Percentiles rank a stretch among this genome's conserved stretches.
Evolutionary conservation across 64 coral and sea anemone genomes (phyloP).

Genomic region (Stichodactyla helianthus): DNA sequence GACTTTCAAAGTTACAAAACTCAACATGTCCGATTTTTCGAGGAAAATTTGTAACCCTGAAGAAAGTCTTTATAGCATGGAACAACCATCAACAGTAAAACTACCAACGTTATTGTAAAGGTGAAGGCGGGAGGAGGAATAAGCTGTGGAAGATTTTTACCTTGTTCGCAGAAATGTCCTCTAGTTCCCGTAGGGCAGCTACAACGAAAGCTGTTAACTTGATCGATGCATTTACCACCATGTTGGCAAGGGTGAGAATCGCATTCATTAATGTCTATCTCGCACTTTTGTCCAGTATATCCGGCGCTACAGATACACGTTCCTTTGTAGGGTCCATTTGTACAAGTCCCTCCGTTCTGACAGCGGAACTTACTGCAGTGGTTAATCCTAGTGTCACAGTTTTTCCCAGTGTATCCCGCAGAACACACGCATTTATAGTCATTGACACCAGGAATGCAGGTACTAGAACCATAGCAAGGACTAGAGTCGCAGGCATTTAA

Average conservation of each 20-base stretch:
- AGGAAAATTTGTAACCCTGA: no score
- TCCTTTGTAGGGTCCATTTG: constrained; percentile 42
- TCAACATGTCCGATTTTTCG: no score
- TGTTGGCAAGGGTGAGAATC: constrained; percentile 64
- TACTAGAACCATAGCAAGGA: constrained; percentile 66
- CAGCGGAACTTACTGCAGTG: constrained; percentile 60
- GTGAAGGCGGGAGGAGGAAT: no score
- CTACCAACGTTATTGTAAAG: no score
- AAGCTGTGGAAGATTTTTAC: constrained; percentile 13
- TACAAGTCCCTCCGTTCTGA: constrained; percentile 78
- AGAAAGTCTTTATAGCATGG: no score
- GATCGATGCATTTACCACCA: constrained; percentile 66
- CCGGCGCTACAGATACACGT: constrained; percentile 61
- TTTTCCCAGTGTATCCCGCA: constrained; percentile 42
- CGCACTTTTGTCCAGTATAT: constrained; percentile 49
- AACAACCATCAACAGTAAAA: no score
- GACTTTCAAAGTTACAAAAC: no score
- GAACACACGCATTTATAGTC: constrained; percentile 56
- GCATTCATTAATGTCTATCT: constrained; percentile 72
- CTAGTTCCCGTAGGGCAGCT: constrained; percentile 58
- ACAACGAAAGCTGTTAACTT: constrained; percentile 72
- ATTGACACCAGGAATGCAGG: constrained; percentile 44
- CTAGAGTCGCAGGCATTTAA: constrained; percentile 74
- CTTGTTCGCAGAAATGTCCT: constrained; percentile 66
- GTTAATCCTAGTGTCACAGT: constrained; percentile 59